phyloP scores from a whole-genome alignment of 2,797 vertebrate species.

The Rhadinocentrus ornatus region DNA sequence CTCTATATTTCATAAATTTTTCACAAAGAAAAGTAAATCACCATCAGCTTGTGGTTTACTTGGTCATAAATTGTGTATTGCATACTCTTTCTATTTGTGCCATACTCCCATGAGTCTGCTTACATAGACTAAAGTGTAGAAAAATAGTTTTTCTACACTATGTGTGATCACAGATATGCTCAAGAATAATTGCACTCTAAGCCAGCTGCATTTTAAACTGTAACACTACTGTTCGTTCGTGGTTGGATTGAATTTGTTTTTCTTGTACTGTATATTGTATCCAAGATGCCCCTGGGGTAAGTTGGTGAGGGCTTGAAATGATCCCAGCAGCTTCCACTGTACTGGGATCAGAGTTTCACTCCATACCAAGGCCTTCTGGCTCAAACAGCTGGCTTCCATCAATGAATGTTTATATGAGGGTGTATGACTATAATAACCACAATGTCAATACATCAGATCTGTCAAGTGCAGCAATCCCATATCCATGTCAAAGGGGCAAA shows the following conservation, averaged over 20 bases:
- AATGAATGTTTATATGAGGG: constrained; percentile 27
- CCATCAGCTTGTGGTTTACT: constrained; percentile 68
- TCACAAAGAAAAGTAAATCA: constrained; percentile 79
- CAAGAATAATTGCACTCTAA: constrained; percentile 23
- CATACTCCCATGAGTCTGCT: constrained; percentile 45
- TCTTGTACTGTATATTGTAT: constrained; percentile 32
- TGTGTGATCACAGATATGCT: constrained; percentile 35
- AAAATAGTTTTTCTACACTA: constrained; percentile 36
- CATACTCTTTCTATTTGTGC: constrained; percentile 62
- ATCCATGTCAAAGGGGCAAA: constrained; percentile 40
- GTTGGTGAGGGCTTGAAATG: constrained; percentile 19
- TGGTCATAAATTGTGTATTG: constrained; percentile 79
- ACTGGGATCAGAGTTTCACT: constrained; percentile 18
- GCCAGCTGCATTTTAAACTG: constrained; percentile 5
- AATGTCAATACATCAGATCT: constrained; percentile 45
- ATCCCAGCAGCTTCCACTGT: constrained; percentile 22
- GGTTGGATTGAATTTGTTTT: constrained; percentile 15
- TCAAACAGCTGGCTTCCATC: constrained; percentile 68
- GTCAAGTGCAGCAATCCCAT: constrained; percentile 56
- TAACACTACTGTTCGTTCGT: constrained; percentile 9
- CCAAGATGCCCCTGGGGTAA: constrained; percentile 14
- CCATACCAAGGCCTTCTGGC: constrained; percentile 22
- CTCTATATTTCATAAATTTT: constrained; percentile 79
- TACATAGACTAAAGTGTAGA: constrained; percentile 30
- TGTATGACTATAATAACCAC: constrained; percentile 40